These are phyloP conservation scores for Eristalinus aeneus DNA, from an alignment of 2,888 invertebrate genomes.

Conservation along the genomic window DNA sequence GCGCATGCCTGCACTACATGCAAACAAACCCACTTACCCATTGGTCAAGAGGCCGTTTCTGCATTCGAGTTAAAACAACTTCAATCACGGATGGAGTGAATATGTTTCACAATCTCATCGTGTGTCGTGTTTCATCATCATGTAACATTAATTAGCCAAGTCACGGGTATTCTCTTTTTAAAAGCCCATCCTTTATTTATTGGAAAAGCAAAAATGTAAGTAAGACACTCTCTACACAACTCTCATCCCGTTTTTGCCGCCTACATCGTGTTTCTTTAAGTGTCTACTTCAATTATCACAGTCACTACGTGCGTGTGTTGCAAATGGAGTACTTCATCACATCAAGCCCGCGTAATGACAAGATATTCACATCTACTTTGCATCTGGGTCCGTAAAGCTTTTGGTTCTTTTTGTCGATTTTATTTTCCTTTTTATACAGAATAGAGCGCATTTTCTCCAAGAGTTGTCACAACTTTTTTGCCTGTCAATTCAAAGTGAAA, in stretches of 20 bases:
- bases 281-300: conserved; percentile 20
- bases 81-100: not conserved
- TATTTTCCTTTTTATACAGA: conserved; percentile 46
- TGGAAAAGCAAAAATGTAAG: not conserved
- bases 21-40: not conserved
- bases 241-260: not conserved
- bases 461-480: not conserved
- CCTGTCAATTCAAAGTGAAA: conserved; percentile 13
- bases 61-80: not conserved
- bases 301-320: not conserved
- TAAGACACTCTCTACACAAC: not conserved
- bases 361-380: conserved; percentile 8
- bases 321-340: conserved; percentile 44
- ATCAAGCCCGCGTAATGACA: conserved; percentile 59
- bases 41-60: not conserved
- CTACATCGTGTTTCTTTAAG: not conserved
- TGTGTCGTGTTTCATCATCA: not conserved
- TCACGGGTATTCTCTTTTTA: not conserved
- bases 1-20: no score
- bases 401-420: not conserved
- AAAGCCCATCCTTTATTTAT: not conserved
- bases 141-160: not conserved
- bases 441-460: conserved; percentile 58
- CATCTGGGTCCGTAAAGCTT: conserved; percentile 21
- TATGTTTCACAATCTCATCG: not conserved